Evolutionary conservation across 2,797 vertebrate genomes (phyloP), one percentile per base, ranked within the genome.

Genomic region (Cirrhinus mrigala): DNA sequence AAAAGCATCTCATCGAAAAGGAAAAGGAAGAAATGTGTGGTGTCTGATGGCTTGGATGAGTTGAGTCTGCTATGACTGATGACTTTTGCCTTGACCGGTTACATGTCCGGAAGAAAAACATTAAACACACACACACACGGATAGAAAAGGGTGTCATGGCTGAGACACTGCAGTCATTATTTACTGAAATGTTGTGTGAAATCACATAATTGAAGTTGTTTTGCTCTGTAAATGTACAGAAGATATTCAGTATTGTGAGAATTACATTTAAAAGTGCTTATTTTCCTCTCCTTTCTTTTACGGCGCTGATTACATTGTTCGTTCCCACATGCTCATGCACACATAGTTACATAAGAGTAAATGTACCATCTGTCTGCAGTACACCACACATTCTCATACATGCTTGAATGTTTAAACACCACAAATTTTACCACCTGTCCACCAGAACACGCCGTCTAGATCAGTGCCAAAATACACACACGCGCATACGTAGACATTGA

Each of bases 121-220:
- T 56, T 46, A 44, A 70, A 66, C 79, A 37, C 46, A 80, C 58
- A 79, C 29, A 83, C 73, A 66, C 44, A 4, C 22, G 84, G 66
- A 88, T 86, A 89, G 87, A 90, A 83, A 78, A 79, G 89, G 89
- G 79, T 88, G 86, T 73, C 4, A 82, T 81, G 88, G 91, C 87
- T 92, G 89, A 91, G 92, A 92, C 91, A 90, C 87, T 87, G 88
- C 89, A 90, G 87, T 90, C 90, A 89, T 94, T 91, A 94, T 94
- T 94, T 93, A 92, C 86, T 89, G 85, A 83, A 93, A 93, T 92
- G 90, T 88, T 88, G 87, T 91, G 91, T 93, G 89, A 95, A 94
- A 94, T 93, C 89, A 94, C 94, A 91, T 94, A 92, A 89, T 56
- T 79, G 87, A 90, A 84, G 90, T 88, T 82, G 89, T 64, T 79